Percentiles rank a stretch among this genome's conserved stretches.
phyloP scores from a whole-genome alignment of 2,113 vertebrate species.

The Melanotaenia duboulayi region DNA sequence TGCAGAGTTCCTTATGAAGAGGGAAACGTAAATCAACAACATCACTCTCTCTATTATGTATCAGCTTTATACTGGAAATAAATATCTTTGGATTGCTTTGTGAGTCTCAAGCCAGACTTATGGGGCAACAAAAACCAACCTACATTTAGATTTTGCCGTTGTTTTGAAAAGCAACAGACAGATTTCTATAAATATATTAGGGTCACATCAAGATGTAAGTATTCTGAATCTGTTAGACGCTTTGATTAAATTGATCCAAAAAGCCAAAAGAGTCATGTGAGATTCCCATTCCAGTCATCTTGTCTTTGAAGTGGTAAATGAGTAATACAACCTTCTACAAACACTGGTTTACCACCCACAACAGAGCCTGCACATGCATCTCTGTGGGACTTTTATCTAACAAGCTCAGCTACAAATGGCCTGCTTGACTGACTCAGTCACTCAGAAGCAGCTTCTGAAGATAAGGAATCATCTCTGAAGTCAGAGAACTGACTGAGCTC shows the following conservation, averaged over 20 bases:
- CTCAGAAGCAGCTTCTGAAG: slow-evolving; percentile 42
- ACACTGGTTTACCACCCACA: slow-evolving; percentile 48
- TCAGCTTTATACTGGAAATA: slow-evolving; percentile 29
- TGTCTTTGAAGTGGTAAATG: slow-evolving; percentile 49
- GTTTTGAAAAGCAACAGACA: slow-evolving; percentile 8
- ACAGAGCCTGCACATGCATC: slow-evolving; percentile 33
- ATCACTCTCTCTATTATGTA: slow-evolving; percentile 23
- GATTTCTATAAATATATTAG: slow-evolving; percentile 16
- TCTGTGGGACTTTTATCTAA: slow-evolving; percentile 45
- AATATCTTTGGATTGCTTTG: slow-evolving; percentile 28
- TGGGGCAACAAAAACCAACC: slow-evolving; percentile 41
- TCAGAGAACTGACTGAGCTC: slow-evolving; percentile 15
- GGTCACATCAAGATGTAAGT: slow-evolving; percentile 21
- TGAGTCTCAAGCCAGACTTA: slow-evolving; percentile 53
- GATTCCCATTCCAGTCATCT: slow-evolving; percentile 41
- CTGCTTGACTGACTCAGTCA: slow-evolving; percentile 52
- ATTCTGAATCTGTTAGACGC: slow-evolving; percentile 32
- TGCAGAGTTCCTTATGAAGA: slow-evolving; percentile 48
- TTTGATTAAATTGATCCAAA: slow-evolving; percentile 51
- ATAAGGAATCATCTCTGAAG: slow-evolving; percentile 56
- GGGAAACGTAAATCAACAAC: slow-evolving; percentile 36
- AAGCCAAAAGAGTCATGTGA: slow-evolving; percentile 38
- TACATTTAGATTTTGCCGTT: slow-evolving; percentile 34
- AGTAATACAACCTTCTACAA: slow-evolving; percentile 41
- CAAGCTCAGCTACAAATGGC: slow-evolving; percentile 37